Evolutionary conservation across 1,140 invertebrate genomes (phyloP).

Genomic region (Mercenaria mercenaria): DNA sequence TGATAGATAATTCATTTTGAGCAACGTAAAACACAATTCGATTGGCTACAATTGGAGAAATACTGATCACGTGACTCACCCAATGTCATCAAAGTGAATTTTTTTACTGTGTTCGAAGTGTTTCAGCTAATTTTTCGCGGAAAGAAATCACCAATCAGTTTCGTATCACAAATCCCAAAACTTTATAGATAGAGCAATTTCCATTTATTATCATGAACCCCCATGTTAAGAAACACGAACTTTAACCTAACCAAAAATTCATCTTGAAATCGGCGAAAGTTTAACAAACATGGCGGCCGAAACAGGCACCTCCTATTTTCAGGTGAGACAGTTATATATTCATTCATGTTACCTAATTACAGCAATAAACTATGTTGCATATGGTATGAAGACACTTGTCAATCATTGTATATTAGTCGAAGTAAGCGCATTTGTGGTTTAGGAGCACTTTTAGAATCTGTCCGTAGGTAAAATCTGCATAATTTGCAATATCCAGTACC

Average conservation of each 20-base stretch:
- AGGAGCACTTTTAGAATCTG: too few species aligned
- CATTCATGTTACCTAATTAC: too few species aligned
- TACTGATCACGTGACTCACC: conserved; percentile 55
- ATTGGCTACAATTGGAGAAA: background rate
- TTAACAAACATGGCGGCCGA: conserved; percentile 78
- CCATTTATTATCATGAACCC: background rate
- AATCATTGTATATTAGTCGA: too few species aligned
- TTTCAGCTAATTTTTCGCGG: background rate
- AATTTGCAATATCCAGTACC: too few species aligned
- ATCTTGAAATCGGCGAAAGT: conserved; percentile 32
- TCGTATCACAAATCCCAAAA: background rate
- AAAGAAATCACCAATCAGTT: background rate
- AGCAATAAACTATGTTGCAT: too few species aligned
- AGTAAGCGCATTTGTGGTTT: too few species aligned
- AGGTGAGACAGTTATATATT: conserved; percentile 62
- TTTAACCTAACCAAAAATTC: background rate
- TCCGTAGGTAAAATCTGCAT: too few species aligned
- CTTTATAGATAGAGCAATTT: background rate
- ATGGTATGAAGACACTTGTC: too few species aligned
- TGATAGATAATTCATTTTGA: background rate
- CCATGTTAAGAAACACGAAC: background rate
- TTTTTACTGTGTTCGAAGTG: conserved; percentile 5
- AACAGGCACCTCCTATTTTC: conserved; percentile 79
- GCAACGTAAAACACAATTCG: background rate
- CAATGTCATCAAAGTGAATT: conserved; percentile 66